Conservation (phyloP, 2,113 vertebrate genomes). For the Bos javanicus region DNA sequence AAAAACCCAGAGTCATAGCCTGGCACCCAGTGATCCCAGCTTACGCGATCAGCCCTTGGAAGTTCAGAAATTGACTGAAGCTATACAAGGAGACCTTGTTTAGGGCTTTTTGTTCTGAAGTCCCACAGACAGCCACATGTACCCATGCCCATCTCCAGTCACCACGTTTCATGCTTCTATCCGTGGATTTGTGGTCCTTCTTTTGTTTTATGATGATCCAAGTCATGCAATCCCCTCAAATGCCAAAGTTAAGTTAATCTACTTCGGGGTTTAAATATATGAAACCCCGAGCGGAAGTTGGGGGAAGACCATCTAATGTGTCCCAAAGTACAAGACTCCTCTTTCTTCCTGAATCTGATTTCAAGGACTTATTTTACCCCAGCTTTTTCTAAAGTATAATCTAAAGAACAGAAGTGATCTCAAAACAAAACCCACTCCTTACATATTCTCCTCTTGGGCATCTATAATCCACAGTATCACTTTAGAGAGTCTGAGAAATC, state of each 20-base stretch:
- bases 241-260: neutral
- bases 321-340: neutral
- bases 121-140: rapidly evolving
- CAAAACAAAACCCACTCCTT: neutral
- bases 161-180: neutral
- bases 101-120: too few species aligned
- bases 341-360: neutral
- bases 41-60: neutral
- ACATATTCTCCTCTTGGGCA: neutral
- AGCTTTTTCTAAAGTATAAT: neutral
- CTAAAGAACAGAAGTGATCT: neutral
- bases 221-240: neutral
- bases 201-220: neutral
- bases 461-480: neutral
- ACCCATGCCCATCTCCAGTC: neutral
- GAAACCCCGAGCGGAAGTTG: neutral
- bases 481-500: neutral
- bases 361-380: neutral
- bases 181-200: neutral
- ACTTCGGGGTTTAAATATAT: neutral
- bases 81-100: neutral
- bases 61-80: neutral
- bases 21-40: neutral
- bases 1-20: neutral
- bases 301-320: neutral